Base-by-base conservation (phyloP, 2,888 invertebrate genomes). In the Cerastis leucographa region DNA sequence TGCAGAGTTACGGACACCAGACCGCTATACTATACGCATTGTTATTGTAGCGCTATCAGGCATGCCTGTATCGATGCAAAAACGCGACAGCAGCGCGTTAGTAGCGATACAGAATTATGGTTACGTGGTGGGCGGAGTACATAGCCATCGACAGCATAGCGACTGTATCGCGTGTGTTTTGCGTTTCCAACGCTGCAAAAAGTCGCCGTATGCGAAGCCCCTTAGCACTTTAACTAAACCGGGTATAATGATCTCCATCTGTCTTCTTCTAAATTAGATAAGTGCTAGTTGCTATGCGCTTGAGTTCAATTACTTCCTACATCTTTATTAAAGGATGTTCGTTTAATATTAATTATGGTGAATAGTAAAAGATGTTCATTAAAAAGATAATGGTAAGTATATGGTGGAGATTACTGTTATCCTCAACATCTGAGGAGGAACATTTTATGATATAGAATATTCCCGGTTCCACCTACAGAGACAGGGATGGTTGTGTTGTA, bases 221-320 rank as follows among this genome's bases (percentile, higher is more conserved):
- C 14, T 64, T 25, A 51, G 22, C 17, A 54, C 44, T 68, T 40
- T 25, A 69, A 44, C 56, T 69, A 72, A 69, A 67, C 42, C 11
- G 14, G 54, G 66, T 76, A 71, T 81, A 88, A 78, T 77, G 67
- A 78, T 73, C 68, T 66, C 64, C 85, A 74, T 88, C 82, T 83
- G 82, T 76, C 85, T 84, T 72, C 64, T 75, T 78, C 81, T 85
- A 88, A 90, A 90, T 90, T 89, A 89, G 87, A 88, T 87, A 89
- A 90, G 85, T 88, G 89, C 81, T 82, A 72, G 79, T 83, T 81
- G 70, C 71, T 61, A 74, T 75, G 82, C 75, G 76, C 73, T 71
- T 74, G 83, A 82, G 82, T 87, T 81, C 80, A 85, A 85, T 85
- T 87, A 83, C 84, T 88, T 88, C 84, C 87, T 87, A 76, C 64